Conservation (phyloP, 2,888 invertebrate species). For the Thyatira batis region DNA sequence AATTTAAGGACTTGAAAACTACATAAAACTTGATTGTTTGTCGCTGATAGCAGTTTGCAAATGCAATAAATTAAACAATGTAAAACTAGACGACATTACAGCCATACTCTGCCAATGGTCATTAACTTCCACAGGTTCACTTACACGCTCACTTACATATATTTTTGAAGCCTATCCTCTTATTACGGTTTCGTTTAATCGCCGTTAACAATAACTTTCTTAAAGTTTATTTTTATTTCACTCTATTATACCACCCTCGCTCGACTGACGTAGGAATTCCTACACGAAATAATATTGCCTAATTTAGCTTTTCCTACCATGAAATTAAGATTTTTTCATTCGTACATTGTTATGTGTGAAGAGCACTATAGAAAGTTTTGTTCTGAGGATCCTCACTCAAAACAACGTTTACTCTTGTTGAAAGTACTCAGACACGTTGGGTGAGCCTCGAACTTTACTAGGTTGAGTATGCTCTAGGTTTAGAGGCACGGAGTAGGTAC, state of each 20-base stretch:
- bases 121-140: no score
- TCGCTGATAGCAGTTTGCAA: slow-evolving; percentile 23
- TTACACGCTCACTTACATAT: no score
- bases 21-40: slow-evolving; percentile 28
- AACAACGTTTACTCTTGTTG: slow-evolving; percentile 12
- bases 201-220: no score
- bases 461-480: slow-evolving; percentile 16
- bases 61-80: slow-evolving; percentile 30
- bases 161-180: no score
- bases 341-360: neutral
- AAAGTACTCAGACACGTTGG: slow-evolving; percentile 19
- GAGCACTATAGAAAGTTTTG: neutral
- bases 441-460: slow-evolving; percentile 22
- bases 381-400: neutral
- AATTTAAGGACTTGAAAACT: slow-evolving; percentile 21
- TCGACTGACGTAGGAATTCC: no score
- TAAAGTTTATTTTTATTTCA: no score
- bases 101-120: slow-evolving; percentile 15
- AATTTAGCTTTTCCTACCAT: neutral
- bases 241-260: no score
- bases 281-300: no score
- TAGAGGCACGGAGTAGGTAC: slow-evolving; percentile 9
- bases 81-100: slow-evolving; percentile 20
- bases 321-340: neutral
- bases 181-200: no score